Evolutionary conservation across 2,113 vertebrate species (phyloP), one percentile per base, ranked within the genome.

Genomic region (Nannospalax galili): DNA sequence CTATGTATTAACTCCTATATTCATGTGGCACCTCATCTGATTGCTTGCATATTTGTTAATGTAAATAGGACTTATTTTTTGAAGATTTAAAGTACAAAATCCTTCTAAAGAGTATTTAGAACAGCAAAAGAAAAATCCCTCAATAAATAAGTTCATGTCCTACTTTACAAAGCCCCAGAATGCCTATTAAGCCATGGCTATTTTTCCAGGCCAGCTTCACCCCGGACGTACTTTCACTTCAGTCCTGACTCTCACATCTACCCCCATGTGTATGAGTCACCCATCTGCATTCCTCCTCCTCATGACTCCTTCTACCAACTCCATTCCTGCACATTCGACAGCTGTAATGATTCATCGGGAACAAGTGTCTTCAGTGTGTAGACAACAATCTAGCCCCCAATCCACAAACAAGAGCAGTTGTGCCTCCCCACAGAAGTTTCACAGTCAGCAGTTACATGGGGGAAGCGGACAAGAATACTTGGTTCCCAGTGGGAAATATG

Each of bases 61-160:
- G 70, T 79, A 85, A 67, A 80, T 48, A 16, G 30, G 28, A 40
- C 88, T 95, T 62, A 5, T 37, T 89, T 95, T 93, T 87, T 70
- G 88, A 40, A 72, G 16, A 72, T 77, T 74, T 90, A 91, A 95
- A 90, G 9, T 81, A 28, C 4, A 84, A 92, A 84, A 35, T 3
- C 42, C 11, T 16, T 56, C 82, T n/a, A 80, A 93, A 84, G 42
- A 62, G 11, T 35, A 79, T 88, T 92, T 85, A 74, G 70, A 79
- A 20, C 2, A 95, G 58, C 20, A 75, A 58, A 85, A 32, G 28
- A 60, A 88, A 16, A 88, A 74, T 37, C 24, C 16, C 67, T 84
- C 40, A 86, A 42, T 9, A 88, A 22, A 42, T 30, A 84, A 84
- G 42, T 58, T 19, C 0, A n/a, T 4, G 40, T 3, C 2, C 7